phyloP scores from a whole-genome alignment of 1,140 invertebrate species.

The Riptortus pedestris region DNA sequence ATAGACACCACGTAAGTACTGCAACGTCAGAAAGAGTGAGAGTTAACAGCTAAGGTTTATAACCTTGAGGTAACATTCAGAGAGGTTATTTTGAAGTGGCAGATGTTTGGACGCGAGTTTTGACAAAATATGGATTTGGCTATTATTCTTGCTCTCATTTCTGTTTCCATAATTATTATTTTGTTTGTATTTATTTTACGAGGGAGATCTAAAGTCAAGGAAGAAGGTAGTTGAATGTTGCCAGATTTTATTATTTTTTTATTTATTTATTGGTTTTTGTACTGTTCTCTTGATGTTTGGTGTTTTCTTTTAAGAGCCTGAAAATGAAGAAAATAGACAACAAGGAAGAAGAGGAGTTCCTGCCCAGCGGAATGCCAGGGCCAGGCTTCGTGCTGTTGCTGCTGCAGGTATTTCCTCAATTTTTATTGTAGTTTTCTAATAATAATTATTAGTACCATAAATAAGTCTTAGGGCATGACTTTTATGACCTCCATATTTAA shows the following conservation, averaged over 20 bases:
- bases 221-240: neutral
- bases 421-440: neutral
- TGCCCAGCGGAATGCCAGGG: slow-evolving; percentile 26
- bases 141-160: slow-evolving; percentile 25
- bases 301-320: neutral
- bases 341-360: slow-evolving; percentile 10
- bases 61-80: neutral
- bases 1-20: neutral
- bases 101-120: neutral
- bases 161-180: slow-evolving; percentile 27
- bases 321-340: slow-evolving; percentile 12
- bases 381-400: slow-evolving; percentile 25
- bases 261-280: no score
- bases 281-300: neutral
- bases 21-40: neutral
- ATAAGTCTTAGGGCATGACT: no score
- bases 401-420: neutral
- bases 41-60: neutral
- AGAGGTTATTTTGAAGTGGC: neutral
- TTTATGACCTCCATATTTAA: no score
- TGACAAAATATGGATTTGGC: slow-evolving; percentile 27
- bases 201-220: neutral
- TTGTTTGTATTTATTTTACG: slow-evolving; percentile 27
- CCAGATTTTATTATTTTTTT: neutral
- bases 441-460: neutral